Evolutionary conservation across 1,140 invertebrate species (phyloP).

Genomic region (Ganaspis sp.): DNA sequence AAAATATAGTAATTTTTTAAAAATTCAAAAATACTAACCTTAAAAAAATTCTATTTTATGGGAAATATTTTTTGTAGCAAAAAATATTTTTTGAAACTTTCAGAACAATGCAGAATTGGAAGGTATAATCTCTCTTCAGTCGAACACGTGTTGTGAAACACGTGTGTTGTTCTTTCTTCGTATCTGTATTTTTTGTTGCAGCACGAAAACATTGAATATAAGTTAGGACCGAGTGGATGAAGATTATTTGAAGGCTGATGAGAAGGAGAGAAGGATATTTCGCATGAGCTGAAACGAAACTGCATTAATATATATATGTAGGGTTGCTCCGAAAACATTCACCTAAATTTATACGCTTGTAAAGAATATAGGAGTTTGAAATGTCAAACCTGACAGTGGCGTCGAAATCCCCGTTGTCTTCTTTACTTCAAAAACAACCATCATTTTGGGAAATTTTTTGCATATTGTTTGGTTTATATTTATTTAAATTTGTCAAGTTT

Average conservation of each 20-base stretch:
- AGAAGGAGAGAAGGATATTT: conserved; percentile 1
- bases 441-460: no score
- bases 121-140: not conserved
- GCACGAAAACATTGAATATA: conserved; percentile 3
- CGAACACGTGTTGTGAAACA: conserved; percentile 13
- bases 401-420: conserved; percentile 3
- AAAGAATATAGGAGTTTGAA: not conserved
- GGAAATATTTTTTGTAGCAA: not conserved
- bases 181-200: conserved; percentile 10
- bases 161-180: conserved; percentile 11
- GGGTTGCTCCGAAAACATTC: conserved; percentile 12
- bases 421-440: not conserved
- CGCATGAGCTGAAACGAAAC: conserved; percentile 8
- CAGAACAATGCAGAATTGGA: not conserved
- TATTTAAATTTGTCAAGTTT: no score
- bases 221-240: conserved; percentile 4
- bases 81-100: not conserved
- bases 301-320: conserved; percentile 6
- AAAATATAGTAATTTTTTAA: no score
- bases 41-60: not conserved
- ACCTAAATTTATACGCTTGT: conserved; percentile 12
- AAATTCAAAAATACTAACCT: conserved; percentile 1
- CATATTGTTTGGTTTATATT: no score
- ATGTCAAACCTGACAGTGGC: conserved; percentile 12
- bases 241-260: conserved; percentile 7